phyloP scores from a whole-genome alignment of 2,888 invertebrate species.

The Calameuta idolon region DNA sequence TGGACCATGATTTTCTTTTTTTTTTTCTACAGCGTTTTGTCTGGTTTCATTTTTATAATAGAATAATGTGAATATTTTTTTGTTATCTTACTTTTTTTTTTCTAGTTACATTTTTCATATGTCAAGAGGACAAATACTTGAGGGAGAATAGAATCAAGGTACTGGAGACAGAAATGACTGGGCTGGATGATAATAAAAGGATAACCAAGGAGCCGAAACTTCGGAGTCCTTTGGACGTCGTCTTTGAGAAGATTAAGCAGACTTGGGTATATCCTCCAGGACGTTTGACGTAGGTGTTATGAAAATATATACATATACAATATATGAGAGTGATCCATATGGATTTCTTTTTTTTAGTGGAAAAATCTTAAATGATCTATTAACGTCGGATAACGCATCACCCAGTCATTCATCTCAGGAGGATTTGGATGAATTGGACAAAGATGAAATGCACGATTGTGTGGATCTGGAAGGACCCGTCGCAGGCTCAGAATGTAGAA shows the following conservation, averaged over 20 bases:
- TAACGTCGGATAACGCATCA: neutral
- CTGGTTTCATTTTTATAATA: too few species aligned
- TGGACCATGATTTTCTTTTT: neutral
- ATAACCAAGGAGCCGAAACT: neutral
- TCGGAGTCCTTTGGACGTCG: slow-evolving; percentile 26
- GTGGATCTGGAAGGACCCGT: neutral
- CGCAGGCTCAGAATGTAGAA: neutral
- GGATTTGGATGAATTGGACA: neutral
- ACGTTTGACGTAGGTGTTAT: slow-evolving; percentile 23
- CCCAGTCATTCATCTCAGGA: neutral
- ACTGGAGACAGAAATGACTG: neutral
- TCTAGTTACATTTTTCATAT: neutral
- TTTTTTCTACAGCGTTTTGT: neutral
- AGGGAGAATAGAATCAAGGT: neutral
- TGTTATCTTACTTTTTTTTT: neutral
- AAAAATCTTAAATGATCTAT: neutral
- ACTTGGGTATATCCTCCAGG: slow-evolving; percentile 25
- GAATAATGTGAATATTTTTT: too few species aligned
- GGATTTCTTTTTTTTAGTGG: neutral
- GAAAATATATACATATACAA: neutral
- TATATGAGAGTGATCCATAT: neutral
- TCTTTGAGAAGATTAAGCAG: slow-evolving; percentile 23
- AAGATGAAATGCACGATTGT: neutral
- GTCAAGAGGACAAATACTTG: too few species aligned
- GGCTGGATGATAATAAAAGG: neutral